A percentile compares a stretch with the other conserved stretches of the same genome.
Evolutionary conservation across 2,113 vertebrate species (phyloP).

Genomic region (Eublepharis macularius): DNA sequence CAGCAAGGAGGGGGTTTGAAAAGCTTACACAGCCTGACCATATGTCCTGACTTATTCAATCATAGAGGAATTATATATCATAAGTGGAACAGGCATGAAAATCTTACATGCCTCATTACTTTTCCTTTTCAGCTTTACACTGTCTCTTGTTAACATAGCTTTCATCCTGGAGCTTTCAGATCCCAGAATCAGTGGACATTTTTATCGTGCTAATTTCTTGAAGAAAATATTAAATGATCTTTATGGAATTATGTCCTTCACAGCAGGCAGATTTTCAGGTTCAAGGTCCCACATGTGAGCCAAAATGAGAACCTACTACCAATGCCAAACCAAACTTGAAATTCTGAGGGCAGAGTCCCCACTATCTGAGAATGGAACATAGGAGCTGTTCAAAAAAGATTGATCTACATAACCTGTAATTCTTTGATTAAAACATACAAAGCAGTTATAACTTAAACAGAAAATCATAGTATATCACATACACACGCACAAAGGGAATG

Average conservation of each 20-base stretch:
- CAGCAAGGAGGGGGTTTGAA: background rate
- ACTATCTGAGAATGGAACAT: background rate
- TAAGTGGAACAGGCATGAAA: conserved; percentile 18
- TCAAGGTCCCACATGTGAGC: background rate
- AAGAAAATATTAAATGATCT: background rate
- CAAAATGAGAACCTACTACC: background rate
- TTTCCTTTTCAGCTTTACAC: conserved; percentile 3
- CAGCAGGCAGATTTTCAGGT: background rate
- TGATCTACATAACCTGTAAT: background rate
- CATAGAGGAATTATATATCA: conserved; percentile 17
- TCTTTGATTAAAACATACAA: too few relatives aligned
- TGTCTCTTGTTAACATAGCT: conserved; percentile 28
- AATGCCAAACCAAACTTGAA: background rate
- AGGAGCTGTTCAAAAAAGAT: background rate
- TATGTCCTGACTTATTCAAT: conserved; percentile 29
- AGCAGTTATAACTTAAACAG: too few relatives aligned
- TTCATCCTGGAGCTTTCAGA: conserved; percentile 33
- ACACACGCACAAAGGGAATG: too few relatives aligned
- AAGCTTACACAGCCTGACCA: background rate
- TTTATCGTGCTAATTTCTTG: background rate
- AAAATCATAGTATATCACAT: too few relatives aligned
- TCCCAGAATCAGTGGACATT: background rate
- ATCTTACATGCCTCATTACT: conserved; percentile 10
- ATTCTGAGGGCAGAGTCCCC: background rate
- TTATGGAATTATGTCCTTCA: background rate